phyloP scores from a whole-genome alignment of 2,888 invertebrate species.

The Orthosia gothica region DNA sequence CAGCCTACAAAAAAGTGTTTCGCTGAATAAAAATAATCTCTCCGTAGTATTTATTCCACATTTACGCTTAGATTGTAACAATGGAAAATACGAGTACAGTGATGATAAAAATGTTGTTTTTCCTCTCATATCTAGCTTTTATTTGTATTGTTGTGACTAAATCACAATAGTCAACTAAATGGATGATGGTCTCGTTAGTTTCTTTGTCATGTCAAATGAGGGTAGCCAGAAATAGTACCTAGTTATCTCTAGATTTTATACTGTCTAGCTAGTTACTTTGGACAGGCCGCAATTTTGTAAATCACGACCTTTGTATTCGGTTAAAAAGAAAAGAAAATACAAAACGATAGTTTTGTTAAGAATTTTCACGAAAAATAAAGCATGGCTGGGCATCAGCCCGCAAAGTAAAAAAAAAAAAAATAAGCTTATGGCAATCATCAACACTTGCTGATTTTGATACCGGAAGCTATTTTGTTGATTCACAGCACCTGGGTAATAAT shows the following conservation, averaged over 20 bases:
- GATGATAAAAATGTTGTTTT: constrained; percentile 4
- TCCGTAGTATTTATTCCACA: constrained; percentile 1
- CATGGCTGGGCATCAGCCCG: no score
- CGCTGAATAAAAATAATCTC: constrained; percentile 35
- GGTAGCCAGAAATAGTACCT: constrained; percentile 16
- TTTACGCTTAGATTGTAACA: constrained; percentile 26
- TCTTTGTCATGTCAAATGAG: constrained; percentile 41
- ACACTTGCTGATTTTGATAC: no score
- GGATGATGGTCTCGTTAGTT: constrained; percentile 45
- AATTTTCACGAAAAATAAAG: not conserved
- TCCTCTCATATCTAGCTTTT: constrained; percentile 31
- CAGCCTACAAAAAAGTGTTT: constrained; percentile 17
- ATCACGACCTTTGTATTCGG: constrained; percentile 22
- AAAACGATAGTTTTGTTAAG: not conserved
- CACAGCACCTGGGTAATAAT: no score
- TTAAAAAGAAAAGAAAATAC: not conserved
- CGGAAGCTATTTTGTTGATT: no score
- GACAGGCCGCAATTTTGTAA: constrained; percentile 8
- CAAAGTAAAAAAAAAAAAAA: not conserved
- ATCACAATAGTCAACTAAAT: constrained; percentile 43
- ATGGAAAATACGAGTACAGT: constrained; percentile 14
- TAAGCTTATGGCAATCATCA: not conserved
- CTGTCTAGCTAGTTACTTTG: constrained; percentile 8
- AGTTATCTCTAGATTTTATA: constrained; percentile 28
- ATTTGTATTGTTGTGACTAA: constrained; percentile 29